These are phyloP conservation scores for Neodiprion lecontei DNA, from an alignment of 1,140 invertebrate genomes.

Conservation along the genomic window DNA sequence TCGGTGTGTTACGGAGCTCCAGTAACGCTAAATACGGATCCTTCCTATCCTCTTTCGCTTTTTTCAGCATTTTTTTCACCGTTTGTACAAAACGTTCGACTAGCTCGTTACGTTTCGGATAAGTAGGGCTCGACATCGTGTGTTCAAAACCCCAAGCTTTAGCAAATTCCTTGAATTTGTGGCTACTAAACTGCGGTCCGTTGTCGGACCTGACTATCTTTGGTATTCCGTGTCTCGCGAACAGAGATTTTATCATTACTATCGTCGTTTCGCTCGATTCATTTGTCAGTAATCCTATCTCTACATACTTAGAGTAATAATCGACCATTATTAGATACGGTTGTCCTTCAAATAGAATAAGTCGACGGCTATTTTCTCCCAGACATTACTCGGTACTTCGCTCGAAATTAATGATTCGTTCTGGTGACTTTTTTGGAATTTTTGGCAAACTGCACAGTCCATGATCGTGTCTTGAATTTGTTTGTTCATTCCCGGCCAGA, in stretches of 20 bases:
- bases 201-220: no score
- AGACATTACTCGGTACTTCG: no score
- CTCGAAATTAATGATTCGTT: no score
- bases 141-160: constrained; percentile 46
- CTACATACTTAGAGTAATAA: constrained; percentile 40
- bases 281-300: constrained; percentile 48
- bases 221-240: no score
- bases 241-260: constrained; percentile 24
- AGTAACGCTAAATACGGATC: not conserved
- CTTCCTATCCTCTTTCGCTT: constrained; percentile 17
- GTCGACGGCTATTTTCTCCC: no score
- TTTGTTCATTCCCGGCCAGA: constrained; percentile 38
- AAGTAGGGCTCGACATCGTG: constrained; percentile 40
- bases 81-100: constrained; percentile 46
- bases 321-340: constrained; percentile 26
- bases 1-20: not conserved
- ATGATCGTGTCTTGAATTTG: no score
- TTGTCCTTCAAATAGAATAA: not conserved
- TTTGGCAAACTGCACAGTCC: no score
- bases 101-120: constrained; percentile 52
- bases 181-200: constrained; percentile 38
- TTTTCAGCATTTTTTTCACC: constrained; percentile 42
- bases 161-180: constrained; percentile 49
- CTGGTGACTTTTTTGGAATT: no score
- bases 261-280: constrained; percentile 53